Conservation (phyloP, 2,797 vertebrate species). For the Gallinago nigripennis region DNA sequence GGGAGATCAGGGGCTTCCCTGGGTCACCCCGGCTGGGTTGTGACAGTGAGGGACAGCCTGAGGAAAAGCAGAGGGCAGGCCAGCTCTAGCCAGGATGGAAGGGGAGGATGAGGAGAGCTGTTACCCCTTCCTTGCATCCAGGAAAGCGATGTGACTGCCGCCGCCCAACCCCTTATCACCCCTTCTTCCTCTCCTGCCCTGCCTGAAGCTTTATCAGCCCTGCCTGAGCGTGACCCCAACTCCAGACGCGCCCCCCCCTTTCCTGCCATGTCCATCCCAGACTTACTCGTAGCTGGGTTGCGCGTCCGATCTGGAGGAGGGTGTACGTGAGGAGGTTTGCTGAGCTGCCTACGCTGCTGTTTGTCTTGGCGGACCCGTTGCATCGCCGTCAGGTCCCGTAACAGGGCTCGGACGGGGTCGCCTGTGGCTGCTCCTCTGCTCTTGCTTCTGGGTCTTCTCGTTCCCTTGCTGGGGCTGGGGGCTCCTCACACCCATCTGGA, state of each 20-base stretch:
- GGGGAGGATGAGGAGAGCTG: background rate
- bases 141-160: background rate
- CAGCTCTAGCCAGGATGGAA: background rate
- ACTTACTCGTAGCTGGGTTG: background rate
- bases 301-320: background rate
- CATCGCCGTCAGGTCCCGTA: background rate
- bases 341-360: background rate
- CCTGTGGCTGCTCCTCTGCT: rapidly evolving
- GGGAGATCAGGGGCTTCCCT: background rate
- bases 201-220: background rate
- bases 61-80: background rate
- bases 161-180: background rate
- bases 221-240: background rate
- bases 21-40: background rate
- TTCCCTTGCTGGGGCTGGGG: background rate
- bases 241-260: background rate
- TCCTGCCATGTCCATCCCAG: background rate
- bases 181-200: background rate
- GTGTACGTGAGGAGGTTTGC: background rate
- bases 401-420: rapidly evolving
- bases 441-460: background rate
- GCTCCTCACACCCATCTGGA: rapidly evolving
- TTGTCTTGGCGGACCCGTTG: background rate
- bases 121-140: background rate
- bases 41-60: background rate